phyloP scores from a whole-genome alignment of 37 sponge, comb jelly and placozoan species.

The Oopsacas minuta region DNA sequence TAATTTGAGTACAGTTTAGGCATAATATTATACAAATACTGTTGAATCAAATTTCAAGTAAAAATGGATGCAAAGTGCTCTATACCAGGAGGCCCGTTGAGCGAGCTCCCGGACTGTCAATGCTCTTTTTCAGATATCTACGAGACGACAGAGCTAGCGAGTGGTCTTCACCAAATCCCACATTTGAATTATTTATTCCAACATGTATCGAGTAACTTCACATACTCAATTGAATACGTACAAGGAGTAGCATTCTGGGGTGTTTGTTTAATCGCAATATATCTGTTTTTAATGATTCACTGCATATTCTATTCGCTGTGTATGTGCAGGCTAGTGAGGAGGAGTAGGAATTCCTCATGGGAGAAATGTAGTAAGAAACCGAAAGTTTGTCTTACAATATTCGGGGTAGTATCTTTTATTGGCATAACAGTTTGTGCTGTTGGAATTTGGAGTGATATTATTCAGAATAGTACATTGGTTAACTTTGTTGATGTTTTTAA shows the following conservation, averaged over 20 bases:
- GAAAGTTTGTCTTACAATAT: neutral
- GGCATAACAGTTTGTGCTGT: neutral
- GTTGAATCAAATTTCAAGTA: no score
- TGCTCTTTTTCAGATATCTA: conserved; percentile 4
- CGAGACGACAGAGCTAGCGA: neutral
- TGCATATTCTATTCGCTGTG: neutral
- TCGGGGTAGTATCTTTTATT: neutral
- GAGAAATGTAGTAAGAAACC: conserved; percentile 16
- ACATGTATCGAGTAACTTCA: neutral
- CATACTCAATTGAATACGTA: neutral
- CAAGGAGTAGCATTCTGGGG: neutral
- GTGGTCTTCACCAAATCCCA: neutral
- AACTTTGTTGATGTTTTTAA: neutral
- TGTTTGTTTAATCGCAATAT: neutral
- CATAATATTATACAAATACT: no score
- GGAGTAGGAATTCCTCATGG: neutral
- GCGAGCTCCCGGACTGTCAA: neutral
- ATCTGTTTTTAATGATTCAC: neutral
- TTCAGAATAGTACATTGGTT: neutral
- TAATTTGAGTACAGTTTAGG: no score
- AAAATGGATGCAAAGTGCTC: neutral
- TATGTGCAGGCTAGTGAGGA: neutral
- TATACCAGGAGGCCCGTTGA: neutral
- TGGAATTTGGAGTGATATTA: conserved; percentile 3
- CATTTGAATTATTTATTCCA: neutral